Evolutionary conservation across 2,888 invertebrate species (phyloP).

Genomic region (Suillia variegata): DNA sequence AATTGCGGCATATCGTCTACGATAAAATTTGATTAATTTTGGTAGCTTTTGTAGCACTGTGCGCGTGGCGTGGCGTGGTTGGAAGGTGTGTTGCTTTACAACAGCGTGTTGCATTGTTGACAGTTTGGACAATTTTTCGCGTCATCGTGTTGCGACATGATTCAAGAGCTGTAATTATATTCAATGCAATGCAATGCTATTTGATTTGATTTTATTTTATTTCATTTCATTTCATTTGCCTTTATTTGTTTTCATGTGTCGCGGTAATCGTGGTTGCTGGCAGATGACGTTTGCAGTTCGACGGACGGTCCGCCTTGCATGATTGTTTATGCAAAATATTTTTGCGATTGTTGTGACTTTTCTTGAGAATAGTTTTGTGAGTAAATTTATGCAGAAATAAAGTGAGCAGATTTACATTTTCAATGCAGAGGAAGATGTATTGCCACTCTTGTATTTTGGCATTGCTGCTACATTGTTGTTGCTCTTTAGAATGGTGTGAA

Average conservation of each 20-base stretch:
- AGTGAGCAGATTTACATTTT: background rate
- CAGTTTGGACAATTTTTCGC: background rate
- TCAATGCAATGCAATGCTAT: slow-evolving; percentile 15
- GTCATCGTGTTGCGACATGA: slow-evolving; percentile 10
- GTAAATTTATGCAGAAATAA: background rate
- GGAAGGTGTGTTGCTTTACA: background rate
- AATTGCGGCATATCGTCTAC: no score
- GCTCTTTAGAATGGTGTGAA: slow-evolving; percentile 17
- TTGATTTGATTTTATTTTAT: no score
- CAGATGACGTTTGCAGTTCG: slow-evolving; percentile 11
- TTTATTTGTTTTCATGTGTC: slow-evolving; percentile 2
- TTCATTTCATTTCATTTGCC: background rate
- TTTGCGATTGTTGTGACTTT: background rate
- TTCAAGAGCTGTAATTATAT: slow-evolving; percentile 21
- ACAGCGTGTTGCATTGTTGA: background rate
- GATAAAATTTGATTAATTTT: no score
- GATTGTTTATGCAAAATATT: slow-evolving; percentile 21
- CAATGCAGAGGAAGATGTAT: slow-evolving; percentile 19
- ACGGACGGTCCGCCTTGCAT: slow-evolving; percentile 8
- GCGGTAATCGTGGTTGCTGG: background rate
- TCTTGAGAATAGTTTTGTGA: background rate
- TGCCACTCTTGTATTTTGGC: slow-evolving; percentile 4
- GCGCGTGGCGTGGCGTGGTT: no score
- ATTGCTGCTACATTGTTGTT: background rate
- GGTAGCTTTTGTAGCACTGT: no score